Percentiles rank a stretch among this genome's conserved stretches.
Conservation (phyloP, 30 jellyfish, hydroid and myxozoan genomes). For the Hydractinia echinata region DNA sequence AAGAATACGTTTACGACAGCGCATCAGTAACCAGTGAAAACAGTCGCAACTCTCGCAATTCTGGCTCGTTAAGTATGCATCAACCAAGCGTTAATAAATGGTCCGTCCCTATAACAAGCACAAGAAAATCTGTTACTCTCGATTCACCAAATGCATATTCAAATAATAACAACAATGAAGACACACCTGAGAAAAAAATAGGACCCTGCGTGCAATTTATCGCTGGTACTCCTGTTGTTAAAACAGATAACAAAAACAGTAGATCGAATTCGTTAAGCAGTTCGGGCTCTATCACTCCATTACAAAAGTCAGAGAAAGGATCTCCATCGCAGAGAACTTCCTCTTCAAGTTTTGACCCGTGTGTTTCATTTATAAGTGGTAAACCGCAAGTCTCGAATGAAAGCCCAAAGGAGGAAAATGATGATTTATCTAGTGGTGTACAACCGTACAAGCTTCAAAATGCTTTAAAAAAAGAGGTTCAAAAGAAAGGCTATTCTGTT, state of each 20-base stretch:
- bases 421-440: constrained; percentile 16
- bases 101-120: constrained; percentile 70
- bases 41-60: constrained; percentile 47
- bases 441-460: constrained; percentile 26
- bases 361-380: constrained; percentile 67
- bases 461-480: constrained; percentile 30
- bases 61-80: constrained; percentile 52
- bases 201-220: constrained; percentile 94
- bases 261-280: constrained; percentile 60
- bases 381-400: constrained; percentile 10
- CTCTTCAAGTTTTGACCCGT: constrained; percentile 46
- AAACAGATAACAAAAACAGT: constrained; percentile 49
- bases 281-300: constrained; percentile 79
- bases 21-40: constrained; percentile 37
- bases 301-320: constrained; percentile 15
- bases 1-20: constrained; percentile 73
- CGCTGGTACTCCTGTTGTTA: constrained; percentile 78
- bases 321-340: constrained; percentile 30
- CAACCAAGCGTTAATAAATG: constrained; percentile 95
- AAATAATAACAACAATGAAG: constrained; percentile 32
- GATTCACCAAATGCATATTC: constrained; percentile 38
- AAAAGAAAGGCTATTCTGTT: constrained; percentile 27
- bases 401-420: not conserved
- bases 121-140: constrained; percentile 32
- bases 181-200: constrained; percentile 33